A percentile compares a stretch with the other conserved stretches of the same genome.
These are phyloP conservation scores for Thunnus maccoyii DNA, from an alignment of 2,113 vertebrate genomes.

Conservation along the genomic window DNA sequence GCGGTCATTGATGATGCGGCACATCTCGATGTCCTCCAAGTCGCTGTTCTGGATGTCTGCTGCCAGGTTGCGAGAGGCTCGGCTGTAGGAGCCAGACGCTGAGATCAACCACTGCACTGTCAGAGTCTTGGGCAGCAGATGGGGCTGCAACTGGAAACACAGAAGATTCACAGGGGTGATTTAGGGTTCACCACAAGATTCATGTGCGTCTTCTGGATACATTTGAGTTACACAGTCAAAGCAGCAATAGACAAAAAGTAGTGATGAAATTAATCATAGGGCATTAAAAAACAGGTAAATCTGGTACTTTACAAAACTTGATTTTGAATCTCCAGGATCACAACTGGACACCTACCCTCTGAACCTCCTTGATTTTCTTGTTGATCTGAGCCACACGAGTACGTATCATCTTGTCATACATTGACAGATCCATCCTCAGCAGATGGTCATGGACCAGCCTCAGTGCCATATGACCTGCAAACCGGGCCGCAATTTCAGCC, in stretches of 20 bases:
- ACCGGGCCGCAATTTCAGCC: slow-evolving; percentile 79
- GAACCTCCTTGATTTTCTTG: slow-evolving; percentile 37
- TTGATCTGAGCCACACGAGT: slow-evolving; percentile 72
- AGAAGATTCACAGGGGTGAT: fast-evolving
- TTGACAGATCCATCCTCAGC: slow-evolving; percentile 87
- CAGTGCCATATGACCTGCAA: slow-evolving; percentile 89
- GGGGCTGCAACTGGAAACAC: slow-evolving; percentile 53
- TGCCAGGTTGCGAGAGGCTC: slow-evolving; percentile 82
- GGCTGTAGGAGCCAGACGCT: slow-evolving; percentile 88
- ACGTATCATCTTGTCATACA: slow-evolving; percentile 83
- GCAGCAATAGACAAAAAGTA: neutral
- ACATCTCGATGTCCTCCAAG: slow-evolving; percentile 83
- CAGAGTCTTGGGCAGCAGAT: slow-evolving; percentile 81
- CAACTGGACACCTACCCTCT: slow-evolving; percentile 60
- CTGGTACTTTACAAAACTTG: neutral
- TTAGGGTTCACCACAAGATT: neutral
- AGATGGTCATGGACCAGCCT: slow-evolving; percentile 90
- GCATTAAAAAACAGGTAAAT: neutral
- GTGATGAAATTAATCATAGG: neutral
- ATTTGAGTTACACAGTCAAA: neutral
- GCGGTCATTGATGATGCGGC: slow-evolving; percentile 91
- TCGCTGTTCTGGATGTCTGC: slow-evolving; percentile 84
- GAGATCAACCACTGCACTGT: slow-evolving; percentile 88
- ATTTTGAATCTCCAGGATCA: neutral
- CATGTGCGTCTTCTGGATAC: neutral